Percentiles rank a stretch among this genome's conserved stretches.
phyloP scores from a whole-genome alignment of 2,113 vertebrate genomes.

The Carlito syrichta region DNA sequence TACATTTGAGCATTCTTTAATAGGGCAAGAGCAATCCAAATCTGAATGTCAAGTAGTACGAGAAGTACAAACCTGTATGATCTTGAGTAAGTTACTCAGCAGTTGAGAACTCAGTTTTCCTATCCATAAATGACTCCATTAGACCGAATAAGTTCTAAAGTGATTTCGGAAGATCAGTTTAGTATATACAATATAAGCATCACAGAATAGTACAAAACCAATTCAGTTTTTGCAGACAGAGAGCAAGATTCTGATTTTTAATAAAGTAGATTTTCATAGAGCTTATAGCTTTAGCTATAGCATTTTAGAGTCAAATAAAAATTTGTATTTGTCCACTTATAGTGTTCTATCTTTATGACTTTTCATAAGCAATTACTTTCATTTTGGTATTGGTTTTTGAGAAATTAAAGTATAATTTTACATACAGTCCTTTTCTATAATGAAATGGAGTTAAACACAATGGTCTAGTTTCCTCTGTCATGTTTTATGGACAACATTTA shows the following conservation, averaged over 20 bases:
- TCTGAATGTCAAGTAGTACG: too few species aligned
- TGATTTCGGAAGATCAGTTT: not conserved
- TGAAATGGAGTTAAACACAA: not conserved
- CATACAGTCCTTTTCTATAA: not conserved
- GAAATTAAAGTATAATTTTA: not conserved
- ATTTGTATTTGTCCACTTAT: not conserved
- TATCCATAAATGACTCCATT: not conserved
- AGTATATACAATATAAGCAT: not conserved
- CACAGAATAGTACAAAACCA: not conserved
- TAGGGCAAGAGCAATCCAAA: not conserved
- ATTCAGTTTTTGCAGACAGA: not conserved
- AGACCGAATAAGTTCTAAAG: not conserved
- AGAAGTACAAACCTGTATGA: not conserved
- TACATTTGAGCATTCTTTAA: not conserved
- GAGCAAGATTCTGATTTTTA: too few species aligned
- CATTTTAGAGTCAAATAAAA: conserved; percentile 44
- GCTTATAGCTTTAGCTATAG: not conserved
- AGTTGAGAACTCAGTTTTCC: not conserved
- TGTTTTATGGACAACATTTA: not conserved
- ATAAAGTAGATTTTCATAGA: not conserved
- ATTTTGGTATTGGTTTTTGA: not conserved
- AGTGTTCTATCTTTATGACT: conserved; percentile 27
- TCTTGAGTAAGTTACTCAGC: not conserved
- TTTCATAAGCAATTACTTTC: not conserved
- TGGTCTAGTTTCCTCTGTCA: not conserved